These are phyloP conservation scores for Chaenogobius annularis DNA, from an alignment of 2,113 vertebrate genomes.

Conservation along the genomic window DNA sequence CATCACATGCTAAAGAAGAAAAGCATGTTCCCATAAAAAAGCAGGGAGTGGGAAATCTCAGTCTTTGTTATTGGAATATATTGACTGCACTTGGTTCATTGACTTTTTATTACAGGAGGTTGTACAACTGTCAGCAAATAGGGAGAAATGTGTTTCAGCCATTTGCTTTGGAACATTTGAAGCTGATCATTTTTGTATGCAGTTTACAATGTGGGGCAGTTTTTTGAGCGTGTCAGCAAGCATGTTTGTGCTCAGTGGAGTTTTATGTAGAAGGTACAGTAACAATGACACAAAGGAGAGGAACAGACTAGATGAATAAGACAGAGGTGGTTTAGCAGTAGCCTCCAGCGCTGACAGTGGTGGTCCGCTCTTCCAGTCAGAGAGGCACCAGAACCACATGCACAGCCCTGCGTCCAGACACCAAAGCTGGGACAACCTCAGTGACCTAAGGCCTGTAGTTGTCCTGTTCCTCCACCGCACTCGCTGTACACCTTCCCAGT, in stretches of 20 bases:
- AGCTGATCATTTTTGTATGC: slow-evolving; percentile 76
- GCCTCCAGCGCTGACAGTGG: slow-evolving; percentile 73
- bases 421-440: slow-evolving; percentile 49
- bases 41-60: slow-evolving; percentile 54
- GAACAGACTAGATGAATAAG: slow-evolving; percentile 34
- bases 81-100: slow-evolving; percentile 85
- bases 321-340: slow-evolving; percentile 62
- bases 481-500: slow-evolving; percentile 45
- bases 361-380: slow-evolving; percentile 79
- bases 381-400: slow-evolving; percentile 68
- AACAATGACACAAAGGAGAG: slow-evolving; percentile 42
- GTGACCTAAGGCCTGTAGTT: slow-evolving; percentile 57
- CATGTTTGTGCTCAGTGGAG: slow-evolving; percentile 36
- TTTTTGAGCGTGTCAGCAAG: slow-evolving; percentile 55
- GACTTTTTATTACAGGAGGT: slow-evolving; percentile 92
- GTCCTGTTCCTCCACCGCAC: slow-evolving; percentile 39
- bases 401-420: slow-evolving; percentile 49
- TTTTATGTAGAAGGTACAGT: slow-evolving; percentile 40
- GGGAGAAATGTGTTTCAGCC: slow-evolving; percentile 75
- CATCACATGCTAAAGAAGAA: slow-evolving; percentile 53
- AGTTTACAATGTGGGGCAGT: slow-evolving; percentile 23
- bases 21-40: slow-evolving; percentile 63
- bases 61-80: slow-evolving; percentile 82
- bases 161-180: slow-evolving; percentile 76
- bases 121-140: slow-evolving; percentile 79